Evolutionary conservation across 1,140 invertebrate species (phyloP), one percentile per base, ranked within the genome.

Genomic region (Magallana angulata): DNA sequence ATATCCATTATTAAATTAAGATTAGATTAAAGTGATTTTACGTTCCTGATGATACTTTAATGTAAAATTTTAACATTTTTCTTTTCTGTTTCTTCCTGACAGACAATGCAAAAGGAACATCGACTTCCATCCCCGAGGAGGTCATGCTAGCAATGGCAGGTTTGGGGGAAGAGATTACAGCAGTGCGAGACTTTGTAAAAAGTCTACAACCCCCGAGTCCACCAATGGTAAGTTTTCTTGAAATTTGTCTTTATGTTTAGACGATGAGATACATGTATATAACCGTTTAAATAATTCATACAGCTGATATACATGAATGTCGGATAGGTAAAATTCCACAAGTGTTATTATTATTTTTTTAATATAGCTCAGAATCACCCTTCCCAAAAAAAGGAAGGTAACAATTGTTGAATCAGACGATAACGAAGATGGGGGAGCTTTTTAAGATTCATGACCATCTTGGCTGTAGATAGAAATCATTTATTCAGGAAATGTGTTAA

Each of bases 1-100:
- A 68, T 68, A 68, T 68, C 64, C 64, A 68, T 68, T 68, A 68
- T 68, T 68, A 18, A 68, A 68, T 68, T 68, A 9, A 68, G 64
- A 68, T 18, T 18, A 68, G 64, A 68, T 62, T 62, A 62, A 62
- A 62, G 60, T 62, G 60, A 62, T 62, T 16, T 62, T 62, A 62
- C 60, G 14, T 62, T 12, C 60, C 60, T 12, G 60, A 62, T 62
- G 11, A 62, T 14, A n/a, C 60, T 14, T 62, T 62, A 62, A 62
- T 62, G 18, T 62, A n/a, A 12, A 62, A 12, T 62, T 62, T 62
- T 12, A 62, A 62, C 60, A 62, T 62, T 16, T 62, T 14, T 62
- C 60, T 62, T 62, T 62, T 62, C 60, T 62, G 60, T 71, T 24
- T 71, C 24, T 30, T 62, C 16, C 60, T 62, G 60, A 62, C 60